Evolutionary conservation across 2,888 invertebrate species (phyloP), one percentile per base, ranked within the genome.

Genomic region (Apamea sordens): DNA sequence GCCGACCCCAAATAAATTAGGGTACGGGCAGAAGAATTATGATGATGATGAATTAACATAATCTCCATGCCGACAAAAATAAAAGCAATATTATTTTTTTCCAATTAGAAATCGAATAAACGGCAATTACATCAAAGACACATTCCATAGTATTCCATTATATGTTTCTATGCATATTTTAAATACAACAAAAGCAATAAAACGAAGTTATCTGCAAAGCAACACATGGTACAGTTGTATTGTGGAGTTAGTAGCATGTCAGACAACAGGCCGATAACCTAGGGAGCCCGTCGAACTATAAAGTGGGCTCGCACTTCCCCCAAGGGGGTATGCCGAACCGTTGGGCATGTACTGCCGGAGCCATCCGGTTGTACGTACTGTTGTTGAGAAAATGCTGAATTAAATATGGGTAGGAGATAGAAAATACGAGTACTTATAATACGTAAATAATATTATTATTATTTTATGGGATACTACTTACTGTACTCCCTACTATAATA

Each of bases 261-360:
- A 83, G 80, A 89, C 88, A 87, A 79, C 80, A 41, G 83, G 70
- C 82, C 79, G 80, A 88, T 89, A 88, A 84, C 88, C 89, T 86
- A 83, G 78, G 86, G 84, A 89, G 77, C 76, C 72, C 77, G 83
- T 82, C 78, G 80, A 86, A 86, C 84, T 89, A 88, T 89, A 86
- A 84, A 89, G 83, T 85, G 83, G 77, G 76, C 73, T 83, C 70
- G 69, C 1, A 81, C 76, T 67, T 86, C 74, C 84, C 89, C 85
- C 89, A 76, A 86, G 86, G 83, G 85, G 79, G 75, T 77, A 80
- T 75, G 80, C 79, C 78, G 83, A 83, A 77, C 82, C 78, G 76
- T 76, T 80, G 71, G 76, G 63, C 70, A 72, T 80, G 81, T 88
- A 84, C 71, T 68, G 68, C 70, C 74, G 56, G 36, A 73, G 77